Evolutionary conservation across 2,113 vertebrate species (phyloP), one percentile per base, ranked within the genome.

Genomic region (Melanerpes aurifrons): DNA sequence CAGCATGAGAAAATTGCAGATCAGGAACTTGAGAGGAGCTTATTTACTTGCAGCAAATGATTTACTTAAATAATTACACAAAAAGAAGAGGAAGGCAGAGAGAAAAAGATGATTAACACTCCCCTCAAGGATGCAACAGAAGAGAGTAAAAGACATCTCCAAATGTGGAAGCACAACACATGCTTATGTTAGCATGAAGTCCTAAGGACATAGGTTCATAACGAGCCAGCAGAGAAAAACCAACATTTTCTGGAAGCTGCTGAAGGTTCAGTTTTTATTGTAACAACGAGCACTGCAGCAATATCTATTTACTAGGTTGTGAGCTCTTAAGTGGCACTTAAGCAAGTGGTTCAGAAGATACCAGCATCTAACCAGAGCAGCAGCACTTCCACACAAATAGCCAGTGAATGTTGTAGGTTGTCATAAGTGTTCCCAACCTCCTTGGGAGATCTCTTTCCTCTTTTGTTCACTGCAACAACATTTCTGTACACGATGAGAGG

Each of bases 31-130:
- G 56, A 92, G 48, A 77, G 58, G 53, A 91, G 70, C 94, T 73
- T 91, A 59, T 90, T 91, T 92, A 91, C 71, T 92, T 90, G 74
- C 57, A 71, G 35, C 35, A 87, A 82, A 57, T 37, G 40, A 87
- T 82, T 92, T 85, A 76, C 71, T 58, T 59, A 31, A 70, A 86
- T 53, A 74, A 86, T 61, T 80, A 45, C 20, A 64, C 16, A 79
- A 71, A 84, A 74, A 93, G 40, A 75, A 76, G 26, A 70, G 22
- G 45, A 56, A 40, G 15, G 32, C 28, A 90, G 50, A 81, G 18
- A 82, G 54, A 86, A 82, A 82, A 3, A 67, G 66, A 58, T 66
- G 24, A 71, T 43, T 69, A 76, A 69, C 74, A 14, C 6, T 59
- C 8, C 21, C 21, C 62, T 87, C 26, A 61, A 83, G 61, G 85